Evolutionary conservation across 2,797 vertebrate species (phyloP).

Genomic region (Microchirus variegatus): DNA sequence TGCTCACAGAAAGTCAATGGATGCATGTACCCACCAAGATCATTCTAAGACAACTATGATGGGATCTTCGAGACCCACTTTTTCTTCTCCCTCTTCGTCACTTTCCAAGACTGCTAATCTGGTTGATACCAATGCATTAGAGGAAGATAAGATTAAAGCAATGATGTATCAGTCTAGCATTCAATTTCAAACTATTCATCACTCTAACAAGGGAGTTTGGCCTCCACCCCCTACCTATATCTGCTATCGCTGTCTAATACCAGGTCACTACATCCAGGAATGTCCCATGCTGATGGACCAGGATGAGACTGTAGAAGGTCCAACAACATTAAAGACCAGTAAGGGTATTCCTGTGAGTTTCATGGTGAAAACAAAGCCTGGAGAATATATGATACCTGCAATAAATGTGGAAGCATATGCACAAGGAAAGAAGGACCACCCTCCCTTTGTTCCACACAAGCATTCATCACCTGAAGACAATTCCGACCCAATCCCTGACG

Average conservation of each 20-base stretch:
- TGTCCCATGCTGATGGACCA: constrained; percentile 93
- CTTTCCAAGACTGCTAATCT: constrained; percentile 94
- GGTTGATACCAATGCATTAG: constrained; percentile 91
- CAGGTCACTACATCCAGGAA: constrained; percentile 97
- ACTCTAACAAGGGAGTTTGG: constrained; percentile 95
- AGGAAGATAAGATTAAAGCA: constrained; percentile 99
- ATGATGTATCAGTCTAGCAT: constrained; percentile 99
- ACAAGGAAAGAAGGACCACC: constrained; percentile 98
- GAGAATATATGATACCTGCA: constrained; percentile 97
- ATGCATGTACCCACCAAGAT: constrained; percentile 90
- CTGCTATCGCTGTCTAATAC: constrained; percentile 95
- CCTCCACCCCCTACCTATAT: constrained; percentile 96
- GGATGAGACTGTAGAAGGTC: constrained; percentile 94
- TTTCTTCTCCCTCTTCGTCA: constrained; percentile 78
- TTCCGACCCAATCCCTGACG: constrained; percentile 93
- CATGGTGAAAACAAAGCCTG: constrained; percentile 98
- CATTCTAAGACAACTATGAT: constrained; percentile 94
- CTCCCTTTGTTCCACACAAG: constrained; percentile 94
- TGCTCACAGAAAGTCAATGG: constrained; percentile 91
- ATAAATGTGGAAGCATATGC: constrained; percentile 99
- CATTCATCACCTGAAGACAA: constrained; percentile 96
- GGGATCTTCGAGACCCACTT: constrained; percentile 94
- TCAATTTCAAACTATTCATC: constrained; percentile 97
- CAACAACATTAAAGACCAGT: constrained; percentile 94
- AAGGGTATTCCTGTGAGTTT: constrained; percentile 99